Conservation (phyloP, 2,113 vertebrate genomes). For the Megaceryle torquata region DNA sequence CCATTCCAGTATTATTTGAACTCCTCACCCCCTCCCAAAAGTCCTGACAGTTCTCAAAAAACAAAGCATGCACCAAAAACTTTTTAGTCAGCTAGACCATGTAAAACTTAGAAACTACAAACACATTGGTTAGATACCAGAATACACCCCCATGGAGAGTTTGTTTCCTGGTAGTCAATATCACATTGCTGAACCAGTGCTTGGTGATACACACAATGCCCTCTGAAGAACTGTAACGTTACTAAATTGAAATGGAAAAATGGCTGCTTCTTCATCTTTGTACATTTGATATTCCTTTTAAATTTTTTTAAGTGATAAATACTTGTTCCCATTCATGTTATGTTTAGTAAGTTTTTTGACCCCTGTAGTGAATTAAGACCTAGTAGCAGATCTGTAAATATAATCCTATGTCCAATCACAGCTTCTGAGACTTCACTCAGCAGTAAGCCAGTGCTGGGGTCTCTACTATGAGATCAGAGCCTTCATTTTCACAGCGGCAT, state of each 20-base stretch:
- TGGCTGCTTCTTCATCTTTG: neutral
- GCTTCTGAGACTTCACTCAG: neutral
- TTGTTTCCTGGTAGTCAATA: neutral
- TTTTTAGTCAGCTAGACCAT: neutral
- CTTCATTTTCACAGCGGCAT: neutral
- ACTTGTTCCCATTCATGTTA: neutral
- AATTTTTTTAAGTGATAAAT: neutral
- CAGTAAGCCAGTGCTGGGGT: neutral
- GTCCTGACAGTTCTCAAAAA: neutral
- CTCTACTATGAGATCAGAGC: neutral
- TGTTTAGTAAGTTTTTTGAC: neutral
- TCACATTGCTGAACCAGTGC: neutral
- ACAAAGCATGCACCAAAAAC: neutral
- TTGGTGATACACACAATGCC: neutral
- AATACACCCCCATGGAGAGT: neutral
- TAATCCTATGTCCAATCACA: neutral
- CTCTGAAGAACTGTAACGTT: neutral
- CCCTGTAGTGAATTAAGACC: neutral
- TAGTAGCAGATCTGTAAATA: neutral
- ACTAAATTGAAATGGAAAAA: neutral
- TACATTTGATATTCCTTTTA: neutral
- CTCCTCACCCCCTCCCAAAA: rapidly evolving
- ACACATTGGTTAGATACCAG: neutral
- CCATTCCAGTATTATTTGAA: neutral
- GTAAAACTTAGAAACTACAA: neutral